Evolutionary conservation across 2,888 invertebrate species (phyloP), one percentile per base, ranked within the genome.

Genomic region (Lochmaea crataegi): DNA sequence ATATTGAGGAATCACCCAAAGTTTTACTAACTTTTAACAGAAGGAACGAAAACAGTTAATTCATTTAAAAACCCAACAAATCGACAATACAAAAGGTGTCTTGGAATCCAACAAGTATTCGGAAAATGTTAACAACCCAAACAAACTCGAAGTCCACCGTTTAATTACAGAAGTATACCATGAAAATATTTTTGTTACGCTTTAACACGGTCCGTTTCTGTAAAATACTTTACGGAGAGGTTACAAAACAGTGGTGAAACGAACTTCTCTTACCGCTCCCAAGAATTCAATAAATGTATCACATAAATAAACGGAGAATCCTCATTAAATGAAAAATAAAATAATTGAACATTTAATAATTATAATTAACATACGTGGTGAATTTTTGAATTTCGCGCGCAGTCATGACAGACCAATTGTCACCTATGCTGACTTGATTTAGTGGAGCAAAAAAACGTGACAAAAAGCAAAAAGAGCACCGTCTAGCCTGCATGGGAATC

Each of bases 171-270:
- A 38, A 48, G 48, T 48, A 48, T 48, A 48, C 48, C 48, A 48
- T n/a, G 48, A n/a, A 48, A 48, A 48, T 48, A 48, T 48, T 48
- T 48, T 48, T 48, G 48, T 48, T 48, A 48, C 48, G 48, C 48
- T n/a, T 48, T 48, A 48, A 12, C 48, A 48, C 48, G 48, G 48
- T n/a, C 48, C 48, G 4, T 48, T n/a, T 48, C 2, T n/a, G 7
- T 48, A 48, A 48, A 18, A 16, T 53, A 53, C 53, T 53, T 53
- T 53, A 16, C 4, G n/a, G 51, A 53, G 16, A 53, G 51, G 51
- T 53, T 16, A 53, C 16, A 38, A 7, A 10, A 18, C 11, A 18
- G 53, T 53, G 53, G 53, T 10, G 16, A 53, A 53, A 18, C 53
- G 9, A 10, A 53, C 53, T 53, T 18, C 53, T 53, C 18, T 53